Conservation (phyloP, 2,888 invertebrate species). For the Drosophila lacicola region DNA sequence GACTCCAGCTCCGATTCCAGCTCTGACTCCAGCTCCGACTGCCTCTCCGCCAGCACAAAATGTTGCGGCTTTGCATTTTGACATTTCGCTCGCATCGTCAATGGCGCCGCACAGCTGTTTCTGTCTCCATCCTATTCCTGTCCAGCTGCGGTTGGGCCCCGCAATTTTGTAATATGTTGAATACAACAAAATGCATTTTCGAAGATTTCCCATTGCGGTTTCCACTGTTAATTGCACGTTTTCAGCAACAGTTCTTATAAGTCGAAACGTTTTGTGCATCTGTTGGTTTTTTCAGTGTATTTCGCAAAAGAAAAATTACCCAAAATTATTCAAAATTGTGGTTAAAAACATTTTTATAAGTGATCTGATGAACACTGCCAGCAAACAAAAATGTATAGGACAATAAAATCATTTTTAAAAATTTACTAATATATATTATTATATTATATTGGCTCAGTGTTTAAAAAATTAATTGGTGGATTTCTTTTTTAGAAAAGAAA, state of each 20-base stretch:
- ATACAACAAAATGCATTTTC: slow-evolving; percentile 24
- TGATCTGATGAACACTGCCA: neutral
- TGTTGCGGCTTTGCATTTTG: slow-evolving; percentile 55
- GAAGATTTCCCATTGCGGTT: slow-evolving; percentile 49
- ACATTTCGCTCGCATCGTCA: slow-evolving; percentile 59
- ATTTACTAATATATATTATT: too few relatives aligned
- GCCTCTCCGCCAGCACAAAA: slow-evolving; percentile 15
- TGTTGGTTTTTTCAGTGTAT: neutral
- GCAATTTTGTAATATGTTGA: slow-evolving; percentile 30
- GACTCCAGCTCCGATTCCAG: slow-evolving; percentile 16
- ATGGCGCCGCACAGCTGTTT: slow-evolving; percentile 8
- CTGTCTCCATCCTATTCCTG: slow-evolving; percentile 2
- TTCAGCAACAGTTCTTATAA: neutral
- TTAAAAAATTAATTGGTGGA: too few relatives aligned
- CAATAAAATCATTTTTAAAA: too few relatives aligned
- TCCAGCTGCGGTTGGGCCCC: slow-evolving; percentile 55
- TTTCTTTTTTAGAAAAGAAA: too few relatives aligned
- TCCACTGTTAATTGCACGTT: slow-evolving; percentile 23
- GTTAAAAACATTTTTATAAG: neutral
- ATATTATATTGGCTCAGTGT: too few relatives aligned
- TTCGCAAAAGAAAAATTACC: too few relatives aligned
- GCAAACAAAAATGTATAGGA: too few relatives aligned
- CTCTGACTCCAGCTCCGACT: slow-evolving; percentile 13
- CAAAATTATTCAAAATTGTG: slow-evolving; percentile 3
- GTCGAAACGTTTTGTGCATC: slow-evolving; percentile 9